Conservation (phyloP, 2,113 vertebrate genomes). For the Pandion haliaetus region DNA sequence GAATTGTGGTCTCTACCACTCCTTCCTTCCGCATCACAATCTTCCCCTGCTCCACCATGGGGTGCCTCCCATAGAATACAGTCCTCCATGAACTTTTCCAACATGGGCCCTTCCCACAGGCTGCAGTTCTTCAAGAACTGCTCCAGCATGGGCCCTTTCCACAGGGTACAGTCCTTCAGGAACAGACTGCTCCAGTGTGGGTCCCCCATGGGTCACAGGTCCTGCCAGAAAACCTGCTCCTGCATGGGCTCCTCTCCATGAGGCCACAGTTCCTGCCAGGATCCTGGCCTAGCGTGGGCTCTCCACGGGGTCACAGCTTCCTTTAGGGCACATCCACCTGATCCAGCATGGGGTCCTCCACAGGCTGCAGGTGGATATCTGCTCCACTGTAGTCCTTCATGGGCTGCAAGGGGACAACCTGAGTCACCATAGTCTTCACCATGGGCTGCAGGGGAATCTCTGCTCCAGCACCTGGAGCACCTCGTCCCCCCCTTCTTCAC, state of each 20-base stretch:
- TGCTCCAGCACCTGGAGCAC: neutral
- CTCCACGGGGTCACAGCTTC: neutral
- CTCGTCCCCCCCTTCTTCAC: neutral
- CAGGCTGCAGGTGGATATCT: neutral
- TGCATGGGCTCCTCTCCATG: neutral
- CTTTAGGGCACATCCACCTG: neutral
- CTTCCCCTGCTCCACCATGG: neutral
- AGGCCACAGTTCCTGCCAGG: neutral
- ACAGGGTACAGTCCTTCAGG: neutral
- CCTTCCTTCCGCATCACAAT: neutral
- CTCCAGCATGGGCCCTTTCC: neutral
- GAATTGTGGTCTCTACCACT: neutral
- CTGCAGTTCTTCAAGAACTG: neutral
- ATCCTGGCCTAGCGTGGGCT: neutral
- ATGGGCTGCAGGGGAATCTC: neutral
- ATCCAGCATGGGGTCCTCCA: too few relatives aligned
- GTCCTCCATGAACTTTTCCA: neutral
- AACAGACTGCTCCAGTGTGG: neutral
- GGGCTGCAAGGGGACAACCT: neutral
- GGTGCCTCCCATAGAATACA: neutral
- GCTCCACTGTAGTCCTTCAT: neutral
- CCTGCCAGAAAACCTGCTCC: neutral
- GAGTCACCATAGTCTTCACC: neutral
- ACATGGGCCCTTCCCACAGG: neutral
- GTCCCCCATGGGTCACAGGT: neutral